A percentile compares a stretch with the other conserved stretches of the same genome.
These are phyloP conservation scores for Vollenhovia emeryi DNA, from an alignment of 1,140 invertebrate genomes.

Conservation along the genomic window DNA sequence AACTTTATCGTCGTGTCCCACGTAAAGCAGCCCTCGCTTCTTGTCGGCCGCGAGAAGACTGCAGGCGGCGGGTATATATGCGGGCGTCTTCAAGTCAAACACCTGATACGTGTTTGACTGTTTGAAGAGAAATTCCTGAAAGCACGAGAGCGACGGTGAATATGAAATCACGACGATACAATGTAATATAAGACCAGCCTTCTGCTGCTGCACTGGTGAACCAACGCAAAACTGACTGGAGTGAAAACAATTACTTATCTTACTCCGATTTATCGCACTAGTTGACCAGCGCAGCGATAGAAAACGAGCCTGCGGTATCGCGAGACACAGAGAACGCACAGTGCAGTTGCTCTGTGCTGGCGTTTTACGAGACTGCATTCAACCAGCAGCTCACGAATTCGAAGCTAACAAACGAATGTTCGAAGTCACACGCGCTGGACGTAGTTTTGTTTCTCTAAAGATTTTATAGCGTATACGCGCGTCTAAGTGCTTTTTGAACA, in stretches of 20 bases:
- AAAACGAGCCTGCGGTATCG: too few species aligned
- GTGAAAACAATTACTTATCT: too few species aligned
- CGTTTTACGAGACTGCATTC: not conserved
- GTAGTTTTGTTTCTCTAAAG: not conserved
- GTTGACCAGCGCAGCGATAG: too few species aligned
- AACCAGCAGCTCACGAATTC: not conserved
- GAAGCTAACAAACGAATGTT: not conserved
- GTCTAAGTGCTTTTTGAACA: not conserved
- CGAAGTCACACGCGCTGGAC: not conserved
- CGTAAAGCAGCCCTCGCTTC: slow-evolving; percentile 81
- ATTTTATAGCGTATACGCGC: not conserved
- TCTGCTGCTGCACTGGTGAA: too few species aligned
- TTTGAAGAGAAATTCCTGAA: slow-evolving; percentile 83
- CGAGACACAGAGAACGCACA: not conserved
- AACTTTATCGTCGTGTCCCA: slow-evolving; percentile 79
- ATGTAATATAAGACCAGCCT: too few species aligned
- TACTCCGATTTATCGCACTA: too few species aligned
- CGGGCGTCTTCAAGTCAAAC: slow-evolving; percentile 73
- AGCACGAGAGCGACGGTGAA: slow-evolving; percentile 31
- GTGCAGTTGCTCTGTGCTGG: not conserved
- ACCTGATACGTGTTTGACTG: slow-evolving; percentile 73
- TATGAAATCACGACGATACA: too few species aligned
- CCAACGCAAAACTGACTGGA: too few species aligned
- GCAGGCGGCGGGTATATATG: slow-evolving; percentile 69
- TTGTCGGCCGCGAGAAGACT: slow-evolving; percentile 79